Percentiles rank a stretch among this genome's conserved stretches.
Evolutionary conservation across 1,140 invertebrate species (phyloP).

Genomic region (Sarcophaga bullata): DNA sequence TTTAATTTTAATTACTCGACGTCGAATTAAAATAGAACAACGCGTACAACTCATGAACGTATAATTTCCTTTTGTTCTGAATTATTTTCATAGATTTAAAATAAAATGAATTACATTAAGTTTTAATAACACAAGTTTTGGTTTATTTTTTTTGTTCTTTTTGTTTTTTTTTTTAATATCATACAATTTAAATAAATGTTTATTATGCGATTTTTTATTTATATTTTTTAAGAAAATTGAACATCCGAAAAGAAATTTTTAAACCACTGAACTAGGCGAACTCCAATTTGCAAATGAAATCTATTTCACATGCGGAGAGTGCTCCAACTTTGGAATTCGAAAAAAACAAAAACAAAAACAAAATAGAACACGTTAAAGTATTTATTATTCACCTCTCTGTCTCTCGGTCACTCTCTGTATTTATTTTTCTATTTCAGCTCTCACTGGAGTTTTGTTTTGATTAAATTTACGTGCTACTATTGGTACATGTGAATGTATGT

Average conservation of each 20-base stretch:
- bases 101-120: not conserved
- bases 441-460: constrained; percentile 32
- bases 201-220: constrained; percentile 22
- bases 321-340: constrained; percentile 25
- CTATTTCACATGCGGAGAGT: not conserved
- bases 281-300: constrained; percentile 30
- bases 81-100: not conserved
- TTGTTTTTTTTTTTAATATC: constrained; percentile 1
- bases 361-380: not conserved
- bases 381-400: not conserved
- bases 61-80: not conserved
- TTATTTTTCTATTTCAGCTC: constrained; percentile 30
- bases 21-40: not conserved
- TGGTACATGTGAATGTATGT: not conserved
- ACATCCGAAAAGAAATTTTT: constrained; percentile 18
- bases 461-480: not conserved
- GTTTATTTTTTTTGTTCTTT: not conserved
- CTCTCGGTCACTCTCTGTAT: constrained; percentile 13
- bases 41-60: not conserved
- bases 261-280: constrained; percentile 33
- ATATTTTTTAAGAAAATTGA: not conserved
- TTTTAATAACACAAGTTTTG: not conserved
- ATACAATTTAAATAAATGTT: not conserved
- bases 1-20: not conserved
- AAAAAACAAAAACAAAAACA: not conserved